phyloP scores from a whole-genome alignment of 2,113 vertebrate genomes.

The Lanius ludovicianus region DNA sequence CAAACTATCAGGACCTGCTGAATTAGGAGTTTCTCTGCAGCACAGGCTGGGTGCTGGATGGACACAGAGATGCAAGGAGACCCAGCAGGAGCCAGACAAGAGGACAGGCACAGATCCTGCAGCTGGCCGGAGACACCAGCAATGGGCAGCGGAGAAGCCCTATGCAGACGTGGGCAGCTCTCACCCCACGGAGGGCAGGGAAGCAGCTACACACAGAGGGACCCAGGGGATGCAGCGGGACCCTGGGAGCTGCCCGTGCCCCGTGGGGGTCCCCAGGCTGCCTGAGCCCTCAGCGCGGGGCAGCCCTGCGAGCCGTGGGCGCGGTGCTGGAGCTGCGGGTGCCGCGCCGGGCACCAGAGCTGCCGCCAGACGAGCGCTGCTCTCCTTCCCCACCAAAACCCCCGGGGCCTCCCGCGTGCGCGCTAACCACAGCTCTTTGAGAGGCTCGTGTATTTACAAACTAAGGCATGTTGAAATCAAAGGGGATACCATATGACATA shows the following conservation, averaged over 20 bases:
- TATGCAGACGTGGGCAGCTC: accelerated
- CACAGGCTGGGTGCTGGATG: not conserved
- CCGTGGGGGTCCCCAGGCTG: accelerated
- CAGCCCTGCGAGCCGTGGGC: accelerated
- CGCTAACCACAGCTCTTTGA: conserved; percentile 98
- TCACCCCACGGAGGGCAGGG: accelerated
- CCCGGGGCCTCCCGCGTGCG: conserved; percentile 88
- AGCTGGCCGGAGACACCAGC: accelerated
- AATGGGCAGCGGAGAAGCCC: accelerated
- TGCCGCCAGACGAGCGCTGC: not conserved
- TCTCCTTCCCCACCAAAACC: conserved; percentile 84
- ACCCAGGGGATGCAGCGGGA: accelerated
- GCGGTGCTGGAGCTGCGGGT: not conserved
- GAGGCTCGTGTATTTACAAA: conserved; percentile 98
- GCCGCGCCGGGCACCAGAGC: not conserved
- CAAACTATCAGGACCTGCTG: not conserved
- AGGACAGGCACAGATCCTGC: not conserved
- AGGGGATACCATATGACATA: conserved; percentile 99
- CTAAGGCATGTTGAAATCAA: conserved; percentile 98
- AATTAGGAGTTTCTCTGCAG: not conserved
- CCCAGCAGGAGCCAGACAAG: not conserved
- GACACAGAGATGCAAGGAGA: not conserved
- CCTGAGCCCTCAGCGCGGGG: accelerated
- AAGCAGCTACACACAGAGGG: accelerated
- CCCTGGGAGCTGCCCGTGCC: too few species aligned